Conservation (phyloP, 2,888 invertebrate genomes). For the Hyposoter didymator region DNA sequence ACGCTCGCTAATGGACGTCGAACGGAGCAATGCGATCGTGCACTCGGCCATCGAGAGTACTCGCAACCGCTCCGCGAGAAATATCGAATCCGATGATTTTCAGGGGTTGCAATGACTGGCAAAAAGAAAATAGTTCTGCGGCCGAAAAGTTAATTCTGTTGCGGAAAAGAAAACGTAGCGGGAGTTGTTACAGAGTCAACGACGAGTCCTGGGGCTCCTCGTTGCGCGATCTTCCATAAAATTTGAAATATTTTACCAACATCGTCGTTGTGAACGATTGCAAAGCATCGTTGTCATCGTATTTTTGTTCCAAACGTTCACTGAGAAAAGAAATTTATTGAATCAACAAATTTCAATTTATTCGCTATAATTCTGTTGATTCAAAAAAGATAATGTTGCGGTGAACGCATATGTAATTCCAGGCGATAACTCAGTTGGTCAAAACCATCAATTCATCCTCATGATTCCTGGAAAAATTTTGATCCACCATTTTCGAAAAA, state of each 20-base stretch:
- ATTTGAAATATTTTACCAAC: not conserved
- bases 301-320: not conserved
- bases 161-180: not conserved
- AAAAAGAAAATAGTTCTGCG: not conserved
- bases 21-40: slow-evolving; percentile 65
- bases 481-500: too few relatives aligned
- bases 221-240: not conserved
- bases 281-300: not conserved
- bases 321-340: too few relatives aligned
- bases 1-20: slow-evolving; percentile 75
- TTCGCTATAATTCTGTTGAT: too few relatives aligned
- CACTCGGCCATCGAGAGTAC: slow-evolving; percentile 47
- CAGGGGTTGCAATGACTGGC: slow-evolving; percentile 15
- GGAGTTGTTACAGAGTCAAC: not conserved
- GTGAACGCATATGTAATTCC: too few relatives aligned
- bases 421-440: too few relatives aligned
- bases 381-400: too few relatives aligned
- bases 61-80: slow-evolving; percentile 49
- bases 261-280: not conserved
- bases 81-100: slow-evolving; percentile 33
- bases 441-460: too few relatives aligned
- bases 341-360: too few relatives aligned
- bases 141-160: not conserved
- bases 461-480: too few relatives aligned
- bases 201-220: not conserved